These are phyloP conservation scores for Brachypteracias leptosomus DNA, from an alignment of 2,113 vertebrate genomes.

Conservation along the genomic window DNA sequence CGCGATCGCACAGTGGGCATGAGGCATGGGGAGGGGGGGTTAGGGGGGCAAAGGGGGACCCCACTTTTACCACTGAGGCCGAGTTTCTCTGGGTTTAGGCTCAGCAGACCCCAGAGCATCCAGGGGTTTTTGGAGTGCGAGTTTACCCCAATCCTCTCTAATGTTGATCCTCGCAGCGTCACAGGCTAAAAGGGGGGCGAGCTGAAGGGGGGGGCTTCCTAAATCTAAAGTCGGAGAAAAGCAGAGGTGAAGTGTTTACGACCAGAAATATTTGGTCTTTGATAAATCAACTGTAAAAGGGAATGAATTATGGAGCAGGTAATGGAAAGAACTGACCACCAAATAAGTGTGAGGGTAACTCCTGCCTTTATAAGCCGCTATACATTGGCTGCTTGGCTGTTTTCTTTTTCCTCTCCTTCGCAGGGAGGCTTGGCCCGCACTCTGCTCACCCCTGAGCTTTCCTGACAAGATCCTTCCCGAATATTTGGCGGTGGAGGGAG, in stretches of 20 bases:
- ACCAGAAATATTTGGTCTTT: conserved; percentile 64
- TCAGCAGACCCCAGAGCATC: neutral
- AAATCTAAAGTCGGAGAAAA: conserved; percentile 62
- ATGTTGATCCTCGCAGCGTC: neutral
- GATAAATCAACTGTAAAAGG: conserved; percentile 68
- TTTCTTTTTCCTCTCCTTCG: neutral
- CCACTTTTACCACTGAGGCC: neutral
- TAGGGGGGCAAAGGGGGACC: fast-evolving
- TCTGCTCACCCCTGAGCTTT: neutral
- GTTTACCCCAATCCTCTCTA: neutral
- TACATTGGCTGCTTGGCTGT: neutral
- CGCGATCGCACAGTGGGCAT: neutral
- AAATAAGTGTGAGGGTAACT: neutral
- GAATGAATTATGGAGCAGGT: conserved; percentile 55
- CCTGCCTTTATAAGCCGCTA: neutral
- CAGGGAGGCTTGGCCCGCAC: neutral
- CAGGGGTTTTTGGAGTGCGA: neutral
- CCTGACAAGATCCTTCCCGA: neutral
- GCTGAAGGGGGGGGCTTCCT: neutral
- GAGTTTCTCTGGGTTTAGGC: neutral
- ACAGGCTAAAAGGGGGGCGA: neutral
- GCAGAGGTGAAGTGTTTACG: conserved; percentile 64
- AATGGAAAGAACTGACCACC: conserved; percentile 39
- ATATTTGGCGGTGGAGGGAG: neutral
- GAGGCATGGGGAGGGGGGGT: too few species aligned